A percentile compares a stretch with the other conserved stretches of the same genome.
Conservation (phyloP, 2,797 vertebrate species). For the Agapornis canus region DNA sequence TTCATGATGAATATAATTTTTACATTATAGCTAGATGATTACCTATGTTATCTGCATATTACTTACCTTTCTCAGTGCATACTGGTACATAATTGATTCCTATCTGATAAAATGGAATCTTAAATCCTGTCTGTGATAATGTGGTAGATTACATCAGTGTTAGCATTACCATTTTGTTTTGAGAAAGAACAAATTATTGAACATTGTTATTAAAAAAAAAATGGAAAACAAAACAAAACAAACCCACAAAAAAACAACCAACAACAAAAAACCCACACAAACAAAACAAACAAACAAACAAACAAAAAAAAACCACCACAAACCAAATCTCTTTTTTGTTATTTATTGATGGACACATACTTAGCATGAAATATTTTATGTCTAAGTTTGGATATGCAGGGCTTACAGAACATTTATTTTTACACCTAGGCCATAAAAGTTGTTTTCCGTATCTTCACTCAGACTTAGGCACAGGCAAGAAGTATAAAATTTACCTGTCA, state of each 20-base stretch:
- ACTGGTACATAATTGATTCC: not conserved
- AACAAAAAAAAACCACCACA: not conserved
- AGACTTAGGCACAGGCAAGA: conserved; percentile 71
- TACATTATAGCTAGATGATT: not conserved
- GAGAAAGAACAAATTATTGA: conserved; percentile 21
- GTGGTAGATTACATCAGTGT: not conserved
- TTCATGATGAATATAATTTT: conserved; percentile 10
- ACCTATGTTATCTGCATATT: conserved; percentile 22
- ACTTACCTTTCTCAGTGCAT: not conserved
- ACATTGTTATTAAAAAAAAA: not conserved
- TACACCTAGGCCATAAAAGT: conserved; percentile 79
- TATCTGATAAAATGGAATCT: not conserved
- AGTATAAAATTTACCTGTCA: conserved; percentile 76
- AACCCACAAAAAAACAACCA: not conserved
- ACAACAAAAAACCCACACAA: not conserved
- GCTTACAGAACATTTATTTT: conserved; percentile 82
- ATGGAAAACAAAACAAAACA: not conserved
- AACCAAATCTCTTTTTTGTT: not conserved
- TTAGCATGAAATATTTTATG: conserved; percentile 66
- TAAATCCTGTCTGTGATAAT: not conserved
- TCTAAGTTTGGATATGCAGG: conserved; percentile 51
- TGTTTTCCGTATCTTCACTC: conserved; percentile 79
- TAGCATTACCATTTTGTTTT: conserved; percentile 46
- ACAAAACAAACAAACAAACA: not conserved
- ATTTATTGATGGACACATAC: conserved; percentile 59